Conservation (phyloP, 2,888 invertebrate species). For the Drosophila siamana region DNA sequence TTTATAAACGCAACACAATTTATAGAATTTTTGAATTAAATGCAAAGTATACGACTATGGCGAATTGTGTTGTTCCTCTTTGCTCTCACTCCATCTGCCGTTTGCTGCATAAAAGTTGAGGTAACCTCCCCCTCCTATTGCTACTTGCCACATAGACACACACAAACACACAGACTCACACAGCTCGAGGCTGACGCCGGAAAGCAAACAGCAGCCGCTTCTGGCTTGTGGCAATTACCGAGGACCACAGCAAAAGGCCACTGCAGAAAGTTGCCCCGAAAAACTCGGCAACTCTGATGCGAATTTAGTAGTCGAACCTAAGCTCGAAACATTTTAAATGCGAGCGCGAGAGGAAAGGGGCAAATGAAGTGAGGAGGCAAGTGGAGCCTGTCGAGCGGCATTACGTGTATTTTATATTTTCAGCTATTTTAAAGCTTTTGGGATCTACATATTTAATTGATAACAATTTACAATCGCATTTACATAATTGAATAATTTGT, state of each 20-base stretch:
- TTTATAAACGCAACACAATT: conserved; percentile 74
- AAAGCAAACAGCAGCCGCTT: conserved; percentile 64
- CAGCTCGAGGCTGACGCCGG: background rate
- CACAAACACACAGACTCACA: background rate
- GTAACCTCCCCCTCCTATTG: background rate
- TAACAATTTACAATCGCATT: conserved; percentile 44
- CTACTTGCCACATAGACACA: conserved; percentile 1
- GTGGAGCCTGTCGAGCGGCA: background rate
- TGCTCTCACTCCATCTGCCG: conserved; percentile 1
- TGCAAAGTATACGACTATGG: conserved; percentile 48
- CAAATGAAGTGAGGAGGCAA: background rate
- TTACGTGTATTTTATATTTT: conserved; percentile 10
- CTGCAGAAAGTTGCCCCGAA: conserved; percentile 47
- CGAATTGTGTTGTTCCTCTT: conserved; percentile 1
- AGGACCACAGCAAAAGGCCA: conserved; percentile 63
- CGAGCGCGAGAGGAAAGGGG: background rate
- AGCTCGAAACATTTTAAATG: conserved; percentile 29
- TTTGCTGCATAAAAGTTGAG: conserved; percentile 63
- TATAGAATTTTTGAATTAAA: conserved; percentile 78
- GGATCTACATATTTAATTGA: conserved; percentile 24
- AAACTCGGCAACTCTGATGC: conserved; percentile 34
- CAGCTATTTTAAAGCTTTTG: conserved; percentile 8
- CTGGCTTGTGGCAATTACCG: conserved; percentile 62
- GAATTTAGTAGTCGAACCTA: conserved; percentile 30
- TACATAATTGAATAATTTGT: conserved; percentile 55